Conservation (phyloP, 1,140 invertebrate genomes). For the Onthophagus taurus region DNA sequence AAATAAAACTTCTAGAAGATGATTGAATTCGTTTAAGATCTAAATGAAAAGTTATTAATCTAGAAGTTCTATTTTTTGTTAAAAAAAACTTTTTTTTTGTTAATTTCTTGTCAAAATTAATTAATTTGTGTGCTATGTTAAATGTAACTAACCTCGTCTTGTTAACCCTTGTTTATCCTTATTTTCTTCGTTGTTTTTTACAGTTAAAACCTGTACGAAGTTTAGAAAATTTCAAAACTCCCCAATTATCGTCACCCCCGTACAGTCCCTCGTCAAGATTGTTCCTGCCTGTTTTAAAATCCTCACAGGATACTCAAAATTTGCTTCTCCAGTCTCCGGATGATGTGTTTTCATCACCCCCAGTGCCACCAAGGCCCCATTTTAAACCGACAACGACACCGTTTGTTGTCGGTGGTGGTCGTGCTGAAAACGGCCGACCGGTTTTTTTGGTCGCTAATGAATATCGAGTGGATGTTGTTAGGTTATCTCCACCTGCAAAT, state of each 20-base stretch:
- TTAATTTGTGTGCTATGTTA: not conserved
- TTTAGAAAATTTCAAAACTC: slow-evolving; percentile 49
- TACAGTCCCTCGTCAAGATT: slow-evolving; percentile 32
- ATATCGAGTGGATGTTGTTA: slow-evolving; percentile 35
- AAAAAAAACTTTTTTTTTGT: not conserved
- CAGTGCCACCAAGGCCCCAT: slow-evolving; percentile 19
- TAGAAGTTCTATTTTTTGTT: too few species aligned
- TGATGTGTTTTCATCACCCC: slow-evolving; percentile 28
- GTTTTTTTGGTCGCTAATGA: slow-evolving; percentile 35
- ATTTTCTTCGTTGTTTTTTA: slow-evolving; percentile 35
- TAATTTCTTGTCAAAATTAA: not conserved
- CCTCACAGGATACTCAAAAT: slow-evolving; percentile 29
- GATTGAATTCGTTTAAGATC: too few species aligned
- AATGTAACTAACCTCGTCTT: not conserved
- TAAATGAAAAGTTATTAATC: too few species aligned
- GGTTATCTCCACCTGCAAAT: slow-evolving; percentile 32
- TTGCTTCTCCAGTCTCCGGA: slow-evolving; percentile 31
- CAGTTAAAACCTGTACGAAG: slow-evolving; percentile 52
- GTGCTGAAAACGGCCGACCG: slow-evolving; percentile 34
- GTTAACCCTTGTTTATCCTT: not conserved
- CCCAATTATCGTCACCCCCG: slow-evolving; percentile 29
- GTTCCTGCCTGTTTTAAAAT: slow-evolving; percentile 21
- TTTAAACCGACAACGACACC: slow-evolving; percentile 24
- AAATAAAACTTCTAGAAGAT: too few species aligned
- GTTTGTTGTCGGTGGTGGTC: slow-evolving; percentile 36